Percentiles rank a stretch among this genome's conserved stretches.
phyloP scores from a whole-genome alignment of 1,140 invertebrate genomes.

The Belonocnema kinseyi region DNA sequence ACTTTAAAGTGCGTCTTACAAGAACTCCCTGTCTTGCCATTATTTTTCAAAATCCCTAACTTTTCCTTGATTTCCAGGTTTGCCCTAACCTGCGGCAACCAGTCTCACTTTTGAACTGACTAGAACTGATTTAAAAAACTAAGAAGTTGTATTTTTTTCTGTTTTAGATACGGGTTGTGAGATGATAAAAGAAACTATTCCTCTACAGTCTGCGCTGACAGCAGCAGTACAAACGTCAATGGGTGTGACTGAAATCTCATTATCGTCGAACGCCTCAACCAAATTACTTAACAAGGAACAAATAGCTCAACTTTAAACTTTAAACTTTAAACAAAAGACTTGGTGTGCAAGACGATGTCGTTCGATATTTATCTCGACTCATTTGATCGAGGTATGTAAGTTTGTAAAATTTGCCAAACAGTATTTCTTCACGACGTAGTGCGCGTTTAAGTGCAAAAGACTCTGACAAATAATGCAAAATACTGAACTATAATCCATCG shows the following conservation, averaged over 20 bases:
- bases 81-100: no score
- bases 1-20: no score
- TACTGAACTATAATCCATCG: not conserved
- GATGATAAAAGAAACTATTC: conserved; percentile 66
- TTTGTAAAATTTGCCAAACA: conserved; percentile 25
- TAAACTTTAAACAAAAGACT: conserved; percentile 37
- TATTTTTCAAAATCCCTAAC: no score
- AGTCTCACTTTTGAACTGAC: no score
- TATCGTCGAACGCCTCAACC: conserved; percentile 64
- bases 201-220: conserved; percentile 66
- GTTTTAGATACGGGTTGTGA: conserved; percentile 68
- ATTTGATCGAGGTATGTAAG: not conserved
- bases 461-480: conserved; percentile 6
- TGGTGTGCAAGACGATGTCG: not conserved
- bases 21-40: no score
- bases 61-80: no score
- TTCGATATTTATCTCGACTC: conserved; percentile 15
- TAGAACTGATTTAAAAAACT: no score
- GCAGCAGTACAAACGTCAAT: conserved; percentile 70
- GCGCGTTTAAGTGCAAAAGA: conserved; percentile 18
- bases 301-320: conserved; percentile 66
- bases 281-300: conserved; percentile 67
- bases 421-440: conserved; percentile 22
- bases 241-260: conserved; percentile 68
- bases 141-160: conserved; percentile 9